These are phyloP conservation scores for Lepus europaeus DNA, from an alignment of 2,113 vertebrate species.

Conservation along the genomic window DNA sequence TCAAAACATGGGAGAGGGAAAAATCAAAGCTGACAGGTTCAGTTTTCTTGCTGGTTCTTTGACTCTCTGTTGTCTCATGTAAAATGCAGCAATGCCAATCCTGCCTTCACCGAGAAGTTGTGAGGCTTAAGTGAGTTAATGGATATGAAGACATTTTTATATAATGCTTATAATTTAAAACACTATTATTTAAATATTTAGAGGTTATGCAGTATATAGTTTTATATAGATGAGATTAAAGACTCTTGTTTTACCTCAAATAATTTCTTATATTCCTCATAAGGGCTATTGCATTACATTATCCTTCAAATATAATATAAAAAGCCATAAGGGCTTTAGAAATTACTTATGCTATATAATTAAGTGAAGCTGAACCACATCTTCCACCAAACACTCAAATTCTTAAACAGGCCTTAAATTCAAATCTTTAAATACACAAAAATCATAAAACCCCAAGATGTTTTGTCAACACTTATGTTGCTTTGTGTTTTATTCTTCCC, in stretches of 20 bases:
- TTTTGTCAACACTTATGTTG: constrained; percentile 64
- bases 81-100: neutral
- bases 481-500: constrained; percentile 61
- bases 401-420: constrained; percentile 53
- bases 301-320: constrained; percentile 3
- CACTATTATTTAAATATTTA: constrained; percentile 61
- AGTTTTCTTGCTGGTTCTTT: neutral
- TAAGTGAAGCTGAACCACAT: constrained; percentile 49
- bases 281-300: neutral
- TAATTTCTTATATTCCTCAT: neutral
- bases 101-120: neutral
- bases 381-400: constrained; percentile 38
- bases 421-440: constrained; percentile 46
- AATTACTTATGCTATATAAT: constrained; percentile 54
- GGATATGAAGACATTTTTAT: neutral
- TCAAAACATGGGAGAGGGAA: constrained; percentile 26
- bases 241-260: constrained; percentile 15
- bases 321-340: neutral
- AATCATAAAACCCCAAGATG: constrained; percentile 64
- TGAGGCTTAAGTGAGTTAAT: neutral
- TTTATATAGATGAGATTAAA: constrained; percentile 14
- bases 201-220: neutral
- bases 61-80: neutral
- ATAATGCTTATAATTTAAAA: neutral
- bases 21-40: neutral